Evolutionary conservation across 92 coral and sea anemone species (phyloP), one percentile per base, ranked within the genome.

Genomic region (Heliopora coerulea): DNA sequence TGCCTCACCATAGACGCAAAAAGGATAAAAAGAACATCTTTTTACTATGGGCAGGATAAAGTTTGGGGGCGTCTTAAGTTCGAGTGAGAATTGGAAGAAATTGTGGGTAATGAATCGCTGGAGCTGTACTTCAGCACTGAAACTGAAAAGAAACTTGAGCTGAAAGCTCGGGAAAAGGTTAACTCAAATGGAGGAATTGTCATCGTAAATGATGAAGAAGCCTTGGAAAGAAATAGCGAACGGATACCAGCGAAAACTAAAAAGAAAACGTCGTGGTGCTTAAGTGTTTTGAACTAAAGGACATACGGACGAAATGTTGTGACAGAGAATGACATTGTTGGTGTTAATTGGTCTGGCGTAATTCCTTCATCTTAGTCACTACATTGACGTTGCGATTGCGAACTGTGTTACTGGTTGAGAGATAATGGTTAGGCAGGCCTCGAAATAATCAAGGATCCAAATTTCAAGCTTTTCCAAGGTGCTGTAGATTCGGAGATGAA

Each of bases 201-300:
- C n/a, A n/a, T n/a, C n/a, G n/a, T n/a, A n/a, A n/a, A n/a, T n/a
- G n/a, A n/a, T n/a, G n/a, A n/a, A n/a, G n/a, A n/a, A n/a, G n/a
- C n/a, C n/a, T n/a, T n/a, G n/a, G n/a, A n/a, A n/a, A n/a, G n/a
- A n/a, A n/a, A n/a, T n/a, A n/a, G n/a, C n/a, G n/a, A n/a, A n/a
- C n/a, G 68, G 27, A 60, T 37, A 74, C 79, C 69, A 56, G 15
- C 23, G n/a, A 60, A 75, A 59, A 75, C 72, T 42, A 75, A 63
- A 74, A 74, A 74, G 37, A 61, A 8, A 23, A 73, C 78, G 18
- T 73, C 62, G 29, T 56, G 66, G 79, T 44, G 66, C 25, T 61
- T 58, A 56, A 35, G 54, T 48, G 79, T 74, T 32, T 72, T 49
- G 65, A 59, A 72, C 50, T 65, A 72, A 50, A 0, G 78, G 65